These are phyloP conservation scores for Acanthaster planci DNA, from an alignment of 35 echinoderm and acorn worm genomes.

Conservation along the genomic window DNA sequence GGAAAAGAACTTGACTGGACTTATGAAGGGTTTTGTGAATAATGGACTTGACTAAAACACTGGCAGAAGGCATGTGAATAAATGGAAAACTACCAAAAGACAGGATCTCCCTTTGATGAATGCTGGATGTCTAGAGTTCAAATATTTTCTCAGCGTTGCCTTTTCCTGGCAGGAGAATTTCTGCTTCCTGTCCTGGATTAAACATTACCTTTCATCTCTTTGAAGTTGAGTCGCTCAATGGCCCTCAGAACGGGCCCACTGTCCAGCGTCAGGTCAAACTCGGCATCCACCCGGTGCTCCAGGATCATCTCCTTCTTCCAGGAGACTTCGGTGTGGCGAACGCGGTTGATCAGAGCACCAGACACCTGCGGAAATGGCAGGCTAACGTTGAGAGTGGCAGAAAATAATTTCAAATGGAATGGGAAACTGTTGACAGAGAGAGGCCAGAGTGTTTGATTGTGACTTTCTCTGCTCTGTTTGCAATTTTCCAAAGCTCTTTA, in stretches of 20 bases:
- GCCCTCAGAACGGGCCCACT: conserved; percentile 74
- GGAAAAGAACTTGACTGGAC: too few relatives aligned
- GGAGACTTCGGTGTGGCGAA: conserved; percentile 72
- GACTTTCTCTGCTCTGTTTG: too few relatives aligned
- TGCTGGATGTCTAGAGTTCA: not conserved
- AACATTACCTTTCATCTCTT: conserved; percentile 98
- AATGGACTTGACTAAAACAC: too few relatives aligned
- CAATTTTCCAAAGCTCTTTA: too few relatives aligned
- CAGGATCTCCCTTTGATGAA: not conserved
- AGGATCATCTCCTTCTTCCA: conserved; percentile 99
- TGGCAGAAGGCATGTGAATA: not conserved
- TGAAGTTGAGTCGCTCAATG: conserved; percentile 90
- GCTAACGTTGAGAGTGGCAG: not conserved
- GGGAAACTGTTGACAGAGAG: too few relatives aligned
- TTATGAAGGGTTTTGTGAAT: too few relatives aligned
- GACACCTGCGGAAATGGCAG: conserved; percentile 60
- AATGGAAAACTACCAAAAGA: not conserved
- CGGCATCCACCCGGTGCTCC: conserved; percentile 77
- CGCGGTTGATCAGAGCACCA: conserved; percentile 72
- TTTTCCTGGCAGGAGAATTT: too few relatives aligned
- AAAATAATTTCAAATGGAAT: too few relatives aligned
- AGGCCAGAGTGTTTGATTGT: too few relatives aligned
- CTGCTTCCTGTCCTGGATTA: too few relatives aligned
- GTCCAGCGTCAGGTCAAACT: conserved; percentile 97
- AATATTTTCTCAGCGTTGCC: not conserved